Percentiles rank a stretch among this genome's conserved stretches.
phyloP scores from a whole-genome alignment of 2,888 invertebrate genomes.

The Hololepta plana region DNA sequence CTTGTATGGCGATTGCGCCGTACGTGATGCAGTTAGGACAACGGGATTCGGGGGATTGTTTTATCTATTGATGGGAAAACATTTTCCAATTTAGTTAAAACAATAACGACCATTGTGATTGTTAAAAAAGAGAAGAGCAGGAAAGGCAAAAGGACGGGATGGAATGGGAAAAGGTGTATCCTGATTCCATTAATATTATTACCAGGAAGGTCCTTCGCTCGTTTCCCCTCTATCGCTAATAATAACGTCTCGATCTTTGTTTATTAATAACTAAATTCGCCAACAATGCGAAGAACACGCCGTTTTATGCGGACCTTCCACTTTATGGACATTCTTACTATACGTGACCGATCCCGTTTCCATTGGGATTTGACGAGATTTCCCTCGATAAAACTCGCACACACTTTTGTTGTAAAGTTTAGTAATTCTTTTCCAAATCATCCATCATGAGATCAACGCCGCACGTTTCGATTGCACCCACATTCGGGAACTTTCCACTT shows the following conservation, averaged over 20 bases:
- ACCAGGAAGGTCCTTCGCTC: too few species aligned
- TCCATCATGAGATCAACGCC: slow-evolving; percentile 27
- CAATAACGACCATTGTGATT: too few species aligned
- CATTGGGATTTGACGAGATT: slow-evolving; percentile 34
- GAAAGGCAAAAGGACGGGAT: too few species aligned
- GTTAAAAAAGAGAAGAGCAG: too few species aligned
- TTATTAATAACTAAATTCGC: too few species aligned
- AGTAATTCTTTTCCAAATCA: slow-evolving; percentile 29
- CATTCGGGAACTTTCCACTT: too few species aligned
- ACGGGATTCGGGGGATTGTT: slow-evolving; percentile 11
- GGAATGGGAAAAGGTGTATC: too few species aligned
- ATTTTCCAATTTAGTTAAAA: too few species aligned
- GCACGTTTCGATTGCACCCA: too few species aligned
- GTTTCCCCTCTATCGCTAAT: too few species aligned
- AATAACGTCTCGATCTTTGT: too few species aligned
- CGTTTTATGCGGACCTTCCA: background rate
- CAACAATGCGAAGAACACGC: background rate
- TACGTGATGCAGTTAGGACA: slow-evolving; percentile 27
- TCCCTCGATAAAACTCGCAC: slow-evolving; percentile 36
- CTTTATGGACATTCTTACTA: slow-evolving; percentile 9
- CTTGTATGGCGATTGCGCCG: slow-evolving; percentile 23
- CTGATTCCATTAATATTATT: too few species aligned
- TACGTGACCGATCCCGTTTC: slow-evolving; percentile 38
- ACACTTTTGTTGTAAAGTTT: slow-evolving; percentile 31
- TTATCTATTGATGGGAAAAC: slow-evolving; percentile 3